Evolutionary conservation across 2,797 vertebrate genomes (phyloP).

Genomic region (Dryobates pubescens): DNA sequence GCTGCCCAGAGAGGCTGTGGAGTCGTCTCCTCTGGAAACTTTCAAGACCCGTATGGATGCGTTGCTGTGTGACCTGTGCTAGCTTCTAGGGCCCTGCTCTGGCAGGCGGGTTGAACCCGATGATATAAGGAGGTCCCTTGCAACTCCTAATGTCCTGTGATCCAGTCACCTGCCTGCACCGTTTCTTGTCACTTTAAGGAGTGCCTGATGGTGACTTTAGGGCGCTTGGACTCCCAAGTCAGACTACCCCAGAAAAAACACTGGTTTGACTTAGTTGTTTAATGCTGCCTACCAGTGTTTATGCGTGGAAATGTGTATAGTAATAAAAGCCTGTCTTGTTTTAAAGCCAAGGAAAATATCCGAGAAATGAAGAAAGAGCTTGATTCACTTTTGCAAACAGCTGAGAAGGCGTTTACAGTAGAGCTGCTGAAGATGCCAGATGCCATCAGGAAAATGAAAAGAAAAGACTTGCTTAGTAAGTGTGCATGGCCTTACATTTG

Average conservation of each 20-base stretch:
- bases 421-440: constrained; percentile 82
- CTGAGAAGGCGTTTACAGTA: constrained; percentile 80
- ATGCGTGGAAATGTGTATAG: accelerated
- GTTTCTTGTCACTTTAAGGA: accelerated
- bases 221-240: neutral
- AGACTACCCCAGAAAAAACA: accelerated
- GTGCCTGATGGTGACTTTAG: accelerated
- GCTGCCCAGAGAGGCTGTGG: too few species aligned
- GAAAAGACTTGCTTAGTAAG: constrained; percentile 75
- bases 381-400: constrained; percentile 74
- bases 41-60: too few species aligned
- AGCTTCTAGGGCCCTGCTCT: too few species aligned
- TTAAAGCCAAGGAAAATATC: constrained; percentile 78
- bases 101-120: too few species aligned
- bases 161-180: accelerated
- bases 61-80: too few species aligned
- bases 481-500: accelerated
- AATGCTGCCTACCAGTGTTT: accelerated
- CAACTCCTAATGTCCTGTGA: too few species aligned
- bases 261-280: accelerated
- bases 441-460: constrained; percentile 74
- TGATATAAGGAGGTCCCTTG: too few species aligned
- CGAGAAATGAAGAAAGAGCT: constrained; percentile 78
- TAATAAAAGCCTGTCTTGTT: neutral
- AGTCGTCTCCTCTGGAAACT: too few species aligned